A percentile compares a stretch with the other conserved stretches of the same genome.
These are phyloP conservation scores for Spongilla lacustris DNA, from an alignment of 37 sponge, comb jelly and placozoan genomes.

Conservation along the genomic window DNA sequence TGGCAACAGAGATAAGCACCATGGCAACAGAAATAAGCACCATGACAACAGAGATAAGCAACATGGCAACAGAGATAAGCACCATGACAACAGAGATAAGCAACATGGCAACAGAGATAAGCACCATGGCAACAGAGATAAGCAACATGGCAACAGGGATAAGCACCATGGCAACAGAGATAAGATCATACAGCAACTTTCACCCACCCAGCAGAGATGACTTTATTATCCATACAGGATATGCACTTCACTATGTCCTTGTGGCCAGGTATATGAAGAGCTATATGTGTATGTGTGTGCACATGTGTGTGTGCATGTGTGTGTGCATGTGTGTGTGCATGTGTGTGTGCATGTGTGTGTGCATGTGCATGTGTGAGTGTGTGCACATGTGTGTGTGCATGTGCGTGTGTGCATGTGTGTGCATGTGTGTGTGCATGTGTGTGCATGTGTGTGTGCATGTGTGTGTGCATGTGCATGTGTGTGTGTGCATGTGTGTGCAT, in stretches of 20 bases:
- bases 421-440: background rate
- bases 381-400: too few relatives aligned
- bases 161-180: background rate
- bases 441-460: background rate
- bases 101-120: too few relatives aligned
- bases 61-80: background rate
- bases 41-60: too few relatives aligned
- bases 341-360: too few relatives aligned
- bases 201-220: conserved; percentile 53
- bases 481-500: too few relatives aligned
- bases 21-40: too few relatives aligned
- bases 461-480: too few relatives aligned
- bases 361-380: conserved; percentile 1
- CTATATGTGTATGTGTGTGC: conserved; percentile 3
- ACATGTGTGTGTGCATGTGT: too few relatives aligned
- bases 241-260: conserved; percentile 53
- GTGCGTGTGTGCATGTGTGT: too few relatives aligned
- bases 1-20: background rate
- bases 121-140: too few relatives aligned
- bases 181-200: background rate
- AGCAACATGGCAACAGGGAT: background rate
- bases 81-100: background rate
- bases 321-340: too few relatives aligned
- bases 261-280: conserved; percentile 17
- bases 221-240: conserved; percentile 26